phyloP scores from a whole-genome alignment of 2,888 invertebrate genomes.

The Phengaris arion region DNA sequence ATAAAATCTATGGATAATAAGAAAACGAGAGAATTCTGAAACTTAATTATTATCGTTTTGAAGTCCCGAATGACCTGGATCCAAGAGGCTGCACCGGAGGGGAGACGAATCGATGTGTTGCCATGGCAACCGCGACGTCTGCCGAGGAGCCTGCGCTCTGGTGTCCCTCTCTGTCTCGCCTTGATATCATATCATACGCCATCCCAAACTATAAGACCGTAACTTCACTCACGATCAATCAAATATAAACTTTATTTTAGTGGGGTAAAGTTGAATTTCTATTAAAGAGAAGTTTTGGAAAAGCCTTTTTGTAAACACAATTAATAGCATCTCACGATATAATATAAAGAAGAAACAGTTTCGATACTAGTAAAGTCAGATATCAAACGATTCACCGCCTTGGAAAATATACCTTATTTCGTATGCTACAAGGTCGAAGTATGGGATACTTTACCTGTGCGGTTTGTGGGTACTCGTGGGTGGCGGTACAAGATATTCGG shows the following conservation, averaged over 20 bases:
- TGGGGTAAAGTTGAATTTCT: slow-evolving; percentile 31
- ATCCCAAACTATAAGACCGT: slow-evolving; percentile 43
- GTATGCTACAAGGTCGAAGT: slow-evolving; percentile 41
- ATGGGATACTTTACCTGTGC: slow-evolving; percentile 42
- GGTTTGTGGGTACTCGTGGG: slow-evolving; percentile 58
- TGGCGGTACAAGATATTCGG: slow-evolving; percentile 76
- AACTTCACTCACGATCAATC: slow-evolving; percentile 10
- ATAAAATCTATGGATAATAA: not conserved
- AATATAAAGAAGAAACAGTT: slow-evolving; percentile 78
- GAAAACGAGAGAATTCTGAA: slow-evolving; percentile 1
- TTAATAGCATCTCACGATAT: slow-evolving; percentile 65
- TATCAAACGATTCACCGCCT: slow-evolving; percentile 43
- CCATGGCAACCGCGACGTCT: slow-evolving; percentile 77
- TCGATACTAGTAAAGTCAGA: slow-evolving; percentile 66
- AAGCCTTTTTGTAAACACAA: slow-evolving; percentile 43
- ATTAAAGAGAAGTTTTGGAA: slow-evolving; percentile 32
- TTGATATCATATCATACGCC: slow-evolving; percentile 63
- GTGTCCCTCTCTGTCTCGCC: slow-evolving; percentile 62
- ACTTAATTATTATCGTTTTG: slow-evolving; percentile 36
- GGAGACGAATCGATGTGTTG: slow-evolving; percentile 73
- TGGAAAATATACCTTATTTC: slow-evolving; percentile 45
- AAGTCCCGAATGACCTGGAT: slow-evolving; percentile 72
- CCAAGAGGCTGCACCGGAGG: slow-evolving; percentile 61
- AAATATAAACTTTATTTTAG: slow-evolving; percentile 40
- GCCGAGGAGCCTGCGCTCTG: slow-evolving; percentile 78